Evolutionary conservation across 1,140 invertebrate genomes (phyloP).

Genomic region (Hyles vespertilio): DNA sequence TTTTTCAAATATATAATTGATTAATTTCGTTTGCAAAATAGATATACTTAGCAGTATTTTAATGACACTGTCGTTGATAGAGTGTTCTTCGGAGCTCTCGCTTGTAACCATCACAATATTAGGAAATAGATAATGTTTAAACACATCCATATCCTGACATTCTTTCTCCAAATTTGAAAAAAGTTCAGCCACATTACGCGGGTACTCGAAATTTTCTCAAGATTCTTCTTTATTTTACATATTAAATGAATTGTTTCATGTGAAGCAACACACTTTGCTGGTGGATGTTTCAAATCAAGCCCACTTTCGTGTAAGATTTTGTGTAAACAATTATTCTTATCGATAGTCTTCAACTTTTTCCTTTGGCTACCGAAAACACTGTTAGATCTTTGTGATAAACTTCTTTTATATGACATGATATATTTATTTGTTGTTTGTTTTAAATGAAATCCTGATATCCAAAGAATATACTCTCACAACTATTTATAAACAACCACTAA

Average conservation of each 20-base stretch:
- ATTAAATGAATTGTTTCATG: conserved; percentile 50
- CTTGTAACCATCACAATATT: conserved; percentile 47
- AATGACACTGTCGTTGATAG: conserved; percentile 51
- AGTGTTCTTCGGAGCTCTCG: conserved; percentile 37
- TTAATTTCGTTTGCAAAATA: conserved; percentile 59
- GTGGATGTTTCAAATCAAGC: conserved; percentile 42
- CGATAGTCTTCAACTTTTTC: conserved; percentile 32
- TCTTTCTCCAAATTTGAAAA: conserved; percentile 49
- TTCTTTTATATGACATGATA: conserved; percentile 22
- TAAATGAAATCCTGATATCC: too few relatives aligned
- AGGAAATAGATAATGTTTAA: conserved; percentile 61
- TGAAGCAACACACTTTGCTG: conserved; percentile 40
- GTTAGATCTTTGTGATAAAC: conserved; percentile 19
- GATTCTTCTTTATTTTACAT: conserved; percentile 55
- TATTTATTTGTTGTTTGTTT: too few relatives aligned
- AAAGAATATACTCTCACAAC: too few relatives aligned
- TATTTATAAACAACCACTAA: too few relatives aligned
- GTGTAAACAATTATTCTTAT: conserved; percentile 35
- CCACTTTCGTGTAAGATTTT: conserved; percentile 49
- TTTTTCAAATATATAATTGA: conserved; percentile 57
- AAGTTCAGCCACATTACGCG: conserved; percentile 55
- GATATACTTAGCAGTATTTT: conserved; percentile 61
- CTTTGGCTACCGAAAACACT: conserved; percentile 14
- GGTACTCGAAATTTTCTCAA: conserved; percentile 65
- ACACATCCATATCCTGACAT: conserved; percentile 43